Conservation (phyloP, 2,797 vertebrate genomes). For the Phrynocephalus forsythii region DNA sequence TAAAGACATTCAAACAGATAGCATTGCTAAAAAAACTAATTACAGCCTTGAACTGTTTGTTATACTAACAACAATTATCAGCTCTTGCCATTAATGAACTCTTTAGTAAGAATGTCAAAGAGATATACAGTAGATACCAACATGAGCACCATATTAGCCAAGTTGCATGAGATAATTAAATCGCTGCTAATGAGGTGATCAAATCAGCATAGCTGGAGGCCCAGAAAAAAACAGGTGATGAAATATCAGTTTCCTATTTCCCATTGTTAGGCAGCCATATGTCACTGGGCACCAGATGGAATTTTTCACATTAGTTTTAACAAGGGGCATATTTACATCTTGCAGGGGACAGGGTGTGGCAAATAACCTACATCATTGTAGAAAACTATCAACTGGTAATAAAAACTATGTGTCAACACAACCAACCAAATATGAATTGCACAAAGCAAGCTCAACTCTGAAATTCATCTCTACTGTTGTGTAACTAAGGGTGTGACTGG, state of each 20-base stretch:
- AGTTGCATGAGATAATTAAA: background rate
- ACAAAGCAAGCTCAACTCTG: background rate
- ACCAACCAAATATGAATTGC: background rate
- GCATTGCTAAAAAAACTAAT: constrained; percentile 9
- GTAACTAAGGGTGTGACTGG: background rate
- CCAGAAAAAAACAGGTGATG: background rate
- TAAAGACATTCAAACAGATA: background rate
- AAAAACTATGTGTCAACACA: background rate
- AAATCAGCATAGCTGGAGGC: background rate
- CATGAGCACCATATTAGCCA: background rate
- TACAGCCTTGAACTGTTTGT: constrained; percentile 7
- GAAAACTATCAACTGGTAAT: background rate
- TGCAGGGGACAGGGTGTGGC: background rate
- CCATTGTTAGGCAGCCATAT: background rate
- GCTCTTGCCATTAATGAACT: constrained; percentile 8
- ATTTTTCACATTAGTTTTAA: background rate
- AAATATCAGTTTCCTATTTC: background rate
- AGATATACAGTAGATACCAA: background rate
- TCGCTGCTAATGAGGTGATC: background rate
- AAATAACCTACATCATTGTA: too few species aligned
- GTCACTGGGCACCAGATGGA: background rate
- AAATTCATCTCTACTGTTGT: background rate
- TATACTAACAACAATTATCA: constrained; percentile 10
- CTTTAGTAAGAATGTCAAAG: background rate
- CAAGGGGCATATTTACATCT: background rate